Percentiles rank a stretch among this genome's conserved stretches.
phyloP scores from a whole-genome alignment of 2,888 invertebrate species.

The Rhagophthalmus giganteus region DNA sequence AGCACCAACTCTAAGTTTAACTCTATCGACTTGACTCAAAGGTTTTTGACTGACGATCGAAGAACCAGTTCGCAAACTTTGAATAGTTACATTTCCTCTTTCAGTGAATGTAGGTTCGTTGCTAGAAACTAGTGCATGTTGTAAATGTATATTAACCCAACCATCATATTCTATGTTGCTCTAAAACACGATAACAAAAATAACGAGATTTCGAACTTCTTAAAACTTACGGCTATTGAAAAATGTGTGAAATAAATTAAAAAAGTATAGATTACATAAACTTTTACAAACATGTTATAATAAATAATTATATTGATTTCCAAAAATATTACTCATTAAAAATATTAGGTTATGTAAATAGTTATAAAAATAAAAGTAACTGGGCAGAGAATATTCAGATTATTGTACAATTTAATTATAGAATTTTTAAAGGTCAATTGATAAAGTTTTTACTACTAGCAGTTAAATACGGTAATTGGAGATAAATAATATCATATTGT shows the following conservation, averaged over 20 bases:
- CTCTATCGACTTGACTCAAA: slow-evolving; percentile 60
- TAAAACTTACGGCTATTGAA: slow-evolving; percentile 1
- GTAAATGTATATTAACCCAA: slow-evolving; percentile 70
- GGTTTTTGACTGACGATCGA: slow-evolving; percentile 65
- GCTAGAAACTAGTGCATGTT: slow-evolving; percentile 66
- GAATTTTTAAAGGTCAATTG: no score
- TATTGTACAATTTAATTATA: no score
- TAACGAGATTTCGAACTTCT: slow-evolving; percentile 1
- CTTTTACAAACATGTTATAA: no score
- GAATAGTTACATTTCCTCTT: slow-evolving; percentile 71
- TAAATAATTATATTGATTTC: no score
- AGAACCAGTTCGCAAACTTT: slow-evolving; percentile 69
- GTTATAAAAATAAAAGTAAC: no score
- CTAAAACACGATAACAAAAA: slow-evolving; percentile 48
- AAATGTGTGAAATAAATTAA: background rate
- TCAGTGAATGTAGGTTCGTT: slow-evolving; percentile 62
- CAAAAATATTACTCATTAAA: no score
- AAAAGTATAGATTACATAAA: background rate
- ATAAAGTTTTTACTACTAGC: no score
- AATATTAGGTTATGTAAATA: no score
- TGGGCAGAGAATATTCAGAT: no score
- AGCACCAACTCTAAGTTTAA: slow-evolving; percentile 60
- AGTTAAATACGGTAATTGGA: no score
- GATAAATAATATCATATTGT: no score
- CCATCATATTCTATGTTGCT: slow-evolving; percentile 73